Evolutionary conservation across 2,888 invertebrate genomes (phyloP).

Genomic region (Lasioglossum figueresi): DNA sequence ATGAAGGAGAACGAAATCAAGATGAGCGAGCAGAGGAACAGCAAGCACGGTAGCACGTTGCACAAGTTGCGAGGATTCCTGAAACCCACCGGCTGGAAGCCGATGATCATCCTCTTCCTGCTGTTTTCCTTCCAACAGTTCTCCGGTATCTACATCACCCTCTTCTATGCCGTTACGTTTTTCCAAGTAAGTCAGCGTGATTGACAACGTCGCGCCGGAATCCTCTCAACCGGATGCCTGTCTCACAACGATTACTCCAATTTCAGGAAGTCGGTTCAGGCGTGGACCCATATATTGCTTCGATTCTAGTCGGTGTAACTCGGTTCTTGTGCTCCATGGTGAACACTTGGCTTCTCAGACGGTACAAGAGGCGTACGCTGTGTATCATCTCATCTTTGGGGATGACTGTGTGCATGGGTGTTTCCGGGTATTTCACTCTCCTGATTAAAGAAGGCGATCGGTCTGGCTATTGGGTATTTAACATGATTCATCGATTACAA

Average conservation of each 20-base stretch:
- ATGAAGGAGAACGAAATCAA: constrained; percentile 85
- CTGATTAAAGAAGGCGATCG: constrained; percentile 81
- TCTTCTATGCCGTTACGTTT: constrained; percentile 87
- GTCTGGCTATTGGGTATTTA: constrained; percentile 77
- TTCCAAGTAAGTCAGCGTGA: constrained; percentile 83
- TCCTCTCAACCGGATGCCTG: not conserved
- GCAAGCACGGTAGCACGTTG: constrained; percentile 78
- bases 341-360: constrained; percentile 85
- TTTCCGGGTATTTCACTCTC: constrained; percentile 86
- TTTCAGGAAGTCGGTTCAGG: constrained; percentile 85
- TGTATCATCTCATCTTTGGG: constrained; percentile 85
- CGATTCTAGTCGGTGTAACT: constrained; percentile 86
- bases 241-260: not conserved
- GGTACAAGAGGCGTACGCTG: constrained; percentile 85
- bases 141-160: constrained; percentile 87
- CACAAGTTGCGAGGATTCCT: constrained; percentile 84
- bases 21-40: constrained; percentile 82
- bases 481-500: not conserved
- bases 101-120: constrained; percentile 85
- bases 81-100: constrained; percentile 87
- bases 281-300: constrained; percentile 85
- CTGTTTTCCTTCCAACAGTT: constrained; percentile 87
- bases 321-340: constrained; percentile 86
- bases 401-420: constrained; percentile 86
- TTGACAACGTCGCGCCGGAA: not conserved